Evolutionary conservation across 2,888 invertebrate species (phyloP), one percentile per base, ranked within the genome.

Genomic region (Eumacrocentrus americanus): DNA sequence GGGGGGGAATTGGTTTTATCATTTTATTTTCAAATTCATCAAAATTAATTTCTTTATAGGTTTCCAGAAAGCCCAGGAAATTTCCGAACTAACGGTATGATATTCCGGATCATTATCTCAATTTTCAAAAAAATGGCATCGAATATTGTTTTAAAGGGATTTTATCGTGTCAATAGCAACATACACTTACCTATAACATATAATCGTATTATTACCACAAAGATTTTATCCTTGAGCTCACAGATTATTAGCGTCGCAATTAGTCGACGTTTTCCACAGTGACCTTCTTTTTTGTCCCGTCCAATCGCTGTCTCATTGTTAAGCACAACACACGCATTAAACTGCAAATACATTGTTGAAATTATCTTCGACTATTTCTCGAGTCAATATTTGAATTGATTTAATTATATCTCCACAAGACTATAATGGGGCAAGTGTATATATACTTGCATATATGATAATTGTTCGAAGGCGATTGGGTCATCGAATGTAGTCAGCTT

Each of bases 211-310:
- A 50, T 50, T 35, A 18, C 12, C 51, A 12, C 2, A 11, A 12
- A 4, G 16, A 51, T 51, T 34, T 51, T 51, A 51, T 51, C 38
- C 22, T 37, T 34, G 20, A 42, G 18, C 18, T 42, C 9, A 16
- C 42, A 9, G 11, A n/a, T n/a, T n/a, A n/a, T n/a, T n/a, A n/a
- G n/a, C n/a, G n/a, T n/a, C 20, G 42, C 20, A 42, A 42, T 18
- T 42, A 18, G 20, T 42, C 42, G 38, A 16, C 18, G 18, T 42
- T 20, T 6, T 42, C 2, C 11, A 42, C 16, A 9, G 7, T n/a
- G 11, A 42, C 7, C n/a, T 3, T 42, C 7, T 12, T 38, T 1
- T 2, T 11, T 16, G 9, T 35, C n/a, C 9, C 9, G 16, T 42
- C 20, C 9, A 18, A 18, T 42, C 7, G 6, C 42, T 42, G 20